A percentile compares a stretch with the other conserved stretches of the same genome.
These are phyloP conservation scores for Acanthosepion pharaonis DNA, from an alignment of 2,888 invertebrate genomes.

Conservation along the genomic window DNA sequence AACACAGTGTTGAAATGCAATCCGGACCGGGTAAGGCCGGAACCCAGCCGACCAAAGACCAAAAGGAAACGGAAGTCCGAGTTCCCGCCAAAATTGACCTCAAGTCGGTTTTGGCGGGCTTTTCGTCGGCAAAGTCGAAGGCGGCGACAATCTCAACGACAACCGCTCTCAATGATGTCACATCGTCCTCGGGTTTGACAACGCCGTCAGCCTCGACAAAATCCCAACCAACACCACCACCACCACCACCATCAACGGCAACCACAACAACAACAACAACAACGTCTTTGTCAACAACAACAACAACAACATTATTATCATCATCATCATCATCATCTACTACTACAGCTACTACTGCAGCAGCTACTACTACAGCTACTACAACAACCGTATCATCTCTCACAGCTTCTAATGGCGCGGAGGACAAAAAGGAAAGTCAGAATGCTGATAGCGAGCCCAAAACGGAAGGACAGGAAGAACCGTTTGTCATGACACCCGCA, in stretches of 20 bases:
- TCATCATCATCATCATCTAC: neutral
- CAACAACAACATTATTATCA: too few species aligned
- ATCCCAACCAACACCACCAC: neutral
- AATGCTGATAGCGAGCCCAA: neutral
- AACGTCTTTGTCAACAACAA: neutral
- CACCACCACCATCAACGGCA: neutral
- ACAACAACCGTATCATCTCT: neutral
- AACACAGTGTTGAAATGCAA: neutral
- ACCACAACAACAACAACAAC: neutral
- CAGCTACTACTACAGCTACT: neutral
- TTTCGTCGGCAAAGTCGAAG: neutral
- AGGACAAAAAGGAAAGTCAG: neutral
- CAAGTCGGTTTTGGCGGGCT: neutral
- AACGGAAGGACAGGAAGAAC: neutral
- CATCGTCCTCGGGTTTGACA: neutral
- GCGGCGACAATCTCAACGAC: neutral
- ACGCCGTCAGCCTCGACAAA: neutral
- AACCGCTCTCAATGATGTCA: neutral
- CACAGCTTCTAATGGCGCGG: neutral
- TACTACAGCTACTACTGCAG: neutral
- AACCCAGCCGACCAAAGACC: neutral
- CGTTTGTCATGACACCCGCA: neutral
- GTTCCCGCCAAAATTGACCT: constrained; percentile 33
- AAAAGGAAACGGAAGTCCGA: neutral
- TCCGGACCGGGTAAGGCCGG: neutral